Evolutionary conservation across 2,888 invertebrate species (phyloP), one percentile per base, ranked within the genome.

Genomic region (Deilephila porcellus): DNA sequence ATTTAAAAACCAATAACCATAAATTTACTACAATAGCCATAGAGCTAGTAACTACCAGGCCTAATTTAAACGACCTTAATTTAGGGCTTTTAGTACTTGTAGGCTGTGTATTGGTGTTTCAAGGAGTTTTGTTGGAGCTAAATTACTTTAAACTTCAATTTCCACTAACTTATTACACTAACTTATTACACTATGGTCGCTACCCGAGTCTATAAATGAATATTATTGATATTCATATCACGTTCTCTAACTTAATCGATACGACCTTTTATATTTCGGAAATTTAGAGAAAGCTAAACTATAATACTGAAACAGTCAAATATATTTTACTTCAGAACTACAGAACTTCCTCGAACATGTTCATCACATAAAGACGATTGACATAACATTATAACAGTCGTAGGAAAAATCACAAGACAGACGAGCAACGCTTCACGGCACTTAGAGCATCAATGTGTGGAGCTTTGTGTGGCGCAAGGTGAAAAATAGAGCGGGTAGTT

Each of bases 381-480:
- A 25, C 20, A 5, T 56, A 56, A 56, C 56, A 56, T 56, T 56
- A 56, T 56, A 7, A 45, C 37, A 45, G 45, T 20, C 37, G 19
- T 67, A 37, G 37, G 20, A 67, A 67, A 45, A 45, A 67, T 45
- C 25, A 45, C 45, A 25, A 45, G 8, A 45, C 8, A 67, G 14
- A 5, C 45, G 20, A 56, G 56, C 56, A n/a, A 5, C n/a, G 45
- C 45, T 67, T 67, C 45, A 67, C 64, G 64, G 64, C 20, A 14
- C 64, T 67, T 67, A 45, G 64, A 45, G 45, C 45, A 45, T 45
- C 20, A 67, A 67, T 45, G 45, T 67, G 25, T 17, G 45, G 45
- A 25, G 20, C 25, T 17, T 20, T 11, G 17, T n/a, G 19, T 14
- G 37, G 45, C 17, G 20, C 45, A 67, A 67, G 32, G 29, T 8